Evolutionary conservation across 1,140 invertebrate species (phyloP), one percentile per base, ranked within the genome.

Genomic region (Reticulitermes speratus): DNA sequence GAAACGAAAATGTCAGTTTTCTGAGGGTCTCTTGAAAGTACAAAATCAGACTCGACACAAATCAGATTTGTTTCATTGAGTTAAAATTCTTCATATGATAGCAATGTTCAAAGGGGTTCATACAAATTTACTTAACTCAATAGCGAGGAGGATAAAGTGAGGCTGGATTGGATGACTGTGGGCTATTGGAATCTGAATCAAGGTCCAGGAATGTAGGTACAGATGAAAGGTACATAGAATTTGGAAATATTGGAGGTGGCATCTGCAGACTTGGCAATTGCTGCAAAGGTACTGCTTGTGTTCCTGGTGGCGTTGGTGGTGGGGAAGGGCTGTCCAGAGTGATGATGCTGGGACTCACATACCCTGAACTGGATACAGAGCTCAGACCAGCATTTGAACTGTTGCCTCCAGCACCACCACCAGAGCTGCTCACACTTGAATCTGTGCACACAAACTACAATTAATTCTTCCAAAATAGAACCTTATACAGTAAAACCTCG

Each of bases 281-380:
- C 25, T 75, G 65, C n/a, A 75, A 2, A 75, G 65, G n/a, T 30
- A 25, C 25, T 75, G 8, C 11, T 30, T 25, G 65, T 44, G 65
- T 25, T 75, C 25, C 25, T 75, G 65, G 25, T 75, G 48, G 85
- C 21, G 44, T 44, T 9, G 85, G 65, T n/a, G 87, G 87, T 65
- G 87, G 87, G 16, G 87, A 87, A 21, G 87, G 87, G 45, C 87
- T 87, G 59, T 87, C 87, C 82, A 87, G 83, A 30, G 87, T 87
- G 84, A 87, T 87, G 16, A 87, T 59, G 44, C 48, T 87, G 30
- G 87, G 87, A 69, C 87, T 87, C 44, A 86, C 48, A 55, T 86
- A 86, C 11, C 87, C 87, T 30, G 83, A 84, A 19, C 82, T 84
- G 23, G 59, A 86, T 25, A 86, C 85, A 45, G 87, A 86, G 38